Evolutionary conservation across 2,797 vertebrate species (phyloP), one percentile per base, ranked within the genome.

Genomic region (Rhinoraja longicauda): DNA sequence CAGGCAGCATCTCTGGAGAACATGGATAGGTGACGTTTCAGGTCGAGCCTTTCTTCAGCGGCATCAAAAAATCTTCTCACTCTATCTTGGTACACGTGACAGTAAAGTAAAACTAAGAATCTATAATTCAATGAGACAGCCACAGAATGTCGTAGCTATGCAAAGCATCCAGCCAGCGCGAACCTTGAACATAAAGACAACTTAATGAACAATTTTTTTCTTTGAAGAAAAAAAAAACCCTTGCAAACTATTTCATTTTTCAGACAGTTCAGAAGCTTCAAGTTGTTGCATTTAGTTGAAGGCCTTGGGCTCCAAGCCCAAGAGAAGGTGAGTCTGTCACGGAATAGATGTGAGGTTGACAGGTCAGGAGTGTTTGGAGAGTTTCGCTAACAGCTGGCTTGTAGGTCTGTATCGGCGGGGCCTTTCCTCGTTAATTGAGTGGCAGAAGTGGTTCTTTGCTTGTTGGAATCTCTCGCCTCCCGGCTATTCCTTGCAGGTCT

Each of bases 351-450:
- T 26, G 57, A 82, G 26, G 29, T 53, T 59, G 10, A 59, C 45
- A 4, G 26, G 81, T 29, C 26, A 59, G 53, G 81, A 59, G 53
- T 45, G 29, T 12, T 29, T 29, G 53, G 81, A 59, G 53, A 45
- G 29, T 12, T 29, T 29, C 57, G 26, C 79, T 26, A 26, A 26
- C 21, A 82, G 79, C 57, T 67, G 86, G 17, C 62, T 39, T 90
- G 62, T 70, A 12, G 62, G 5, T 21, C 70, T 90, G 86, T 12
- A 3, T 39, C 62, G 86, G 64, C 70, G 86, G 86, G 86, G 64
- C 86, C 64, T 90, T 70, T 70, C 64, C 26, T 64, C 36, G 64
- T 90, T 70, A 90, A 70, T 70, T 90, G 64, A 39, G 64, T n/a
- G 8, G n/a, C 13, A 4, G 32, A 36, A 3, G 64, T 67, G 57